phyloP scores from a whole-genome alignment of 2,797 vertebrate species.

The Chiroxiphia lanceolata region DNA sequence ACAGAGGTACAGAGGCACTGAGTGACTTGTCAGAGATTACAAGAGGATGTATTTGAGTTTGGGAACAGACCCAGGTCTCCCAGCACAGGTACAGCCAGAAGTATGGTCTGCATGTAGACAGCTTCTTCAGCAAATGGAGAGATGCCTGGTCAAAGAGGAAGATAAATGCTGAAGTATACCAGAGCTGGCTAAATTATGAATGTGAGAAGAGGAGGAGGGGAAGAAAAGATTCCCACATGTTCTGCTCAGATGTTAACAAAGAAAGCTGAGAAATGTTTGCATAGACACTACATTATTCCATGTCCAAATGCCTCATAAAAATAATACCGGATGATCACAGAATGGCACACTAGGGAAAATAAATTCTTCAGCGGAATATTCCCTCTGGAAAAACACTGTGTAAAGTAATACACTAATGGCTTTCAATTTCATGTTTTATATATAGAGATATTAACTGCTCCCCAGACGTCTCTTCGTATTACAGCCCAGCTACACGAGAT shows the following conservation, averaged over 20 bases:
- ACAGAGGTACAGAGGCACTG: neutral
- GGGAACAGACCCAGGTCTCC: neutral
- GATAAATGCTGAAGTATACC: neutral
- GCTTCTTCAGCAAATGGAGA: neutral
- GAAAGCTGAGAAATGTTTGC: constrained; percentile 77
- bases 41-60: neutral
- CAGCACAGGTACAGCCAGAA: neutral
- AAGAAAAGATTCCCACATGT: constrained; percentile 67
- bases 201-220: constrained; percentile 42
- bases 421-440: constrained; percentile 75
- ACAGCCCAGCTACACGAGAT: constrained; percentile 58
- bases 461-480: constrained; percentile 67
- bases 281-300: constrained; percentile 74
- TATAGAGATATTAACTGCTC: constrained; percentile 74
- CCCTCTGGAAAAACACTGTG: constrained; percentile 73
- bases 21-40: neutral
- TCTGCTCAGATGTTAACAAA: constrained; percentile 77
- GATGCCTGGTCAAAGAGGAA: neutral
- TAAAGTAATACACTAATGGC: constrained; percentile 74
- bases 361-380: constrained; percentile 68
- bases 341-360: constrained; percentile 66
- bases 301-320: constrained; percentile 77
- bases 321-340: constrained; percentile 70
- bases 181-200: constrained; percentile 56
- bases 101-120: neutral